Evolutionary conservation across 2,113 vertebrate genomes (phyloP).

Genomic region (Hiodon tergisus): DNA sequence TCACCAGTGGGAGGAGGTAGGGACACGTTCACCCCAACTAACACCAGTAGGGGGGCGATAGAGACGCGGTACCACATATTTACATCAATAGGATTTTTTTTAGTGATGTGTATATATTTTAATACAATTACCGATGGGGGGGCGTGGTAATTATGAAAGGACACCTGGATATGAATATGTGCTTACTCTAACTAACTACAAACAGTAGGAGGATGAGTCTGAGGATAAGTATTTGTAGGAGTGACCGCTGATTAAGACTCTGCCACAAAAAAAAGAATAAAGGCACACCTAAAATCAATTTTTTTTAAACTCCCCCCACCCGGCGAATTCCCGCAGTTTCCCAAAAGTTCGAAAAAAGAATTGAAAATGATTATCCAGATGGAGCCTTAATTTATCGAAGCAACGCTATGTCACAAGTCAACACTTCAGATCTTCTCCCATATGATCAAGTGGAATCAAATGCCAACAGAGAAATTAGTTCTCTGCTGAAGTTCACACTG

Average conservation of each 20-base stretch:
- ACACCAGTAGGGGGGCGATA: too few species aligned
- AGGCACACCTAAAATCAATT: background rate
- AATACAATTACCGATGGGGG: too few species aligned
- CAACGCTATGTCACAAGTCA: background rate
- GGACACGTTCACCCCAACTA: too few species aligned
- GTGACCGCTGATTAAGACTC: too few species aligned
- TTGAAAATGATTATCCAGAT: background rate
- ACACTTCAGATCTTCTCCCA: background rate
- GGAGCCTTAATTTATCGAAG: conserved; percentile 12
- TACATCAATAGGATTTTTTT: background rate
- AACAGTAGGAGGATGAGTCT: too few species aligned
- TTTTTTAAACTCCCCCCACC: conserved; percentile 33
- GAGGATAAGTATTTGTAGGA: too few species aligned
- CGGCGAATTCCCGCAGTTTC: conserved; percentile 42
- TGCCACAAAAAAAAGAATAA: background rate
- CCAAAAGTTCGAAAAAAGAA: conserved; percentile 15
- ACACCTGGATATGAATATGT: too few species aligned
- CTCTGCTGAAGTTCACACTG: background rate
- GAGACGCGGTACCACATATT: background rate
- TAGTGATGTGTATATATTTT: background rate
- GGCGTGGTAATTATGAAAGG: too few species aligned
- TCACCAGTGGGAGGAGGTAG: background rate
- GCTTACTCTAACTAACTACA: too few species aligned
- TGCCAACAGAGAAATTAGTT: conserved; percentile 4
- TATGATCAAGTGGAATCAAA: conserved; percentile 14